A percentile compares a stretch with the other conserved stretches of the same genome.
phyloP scores from a whole-genome alignment of 2,113 vertebrate species.

The Malurus elegans region DNA sequence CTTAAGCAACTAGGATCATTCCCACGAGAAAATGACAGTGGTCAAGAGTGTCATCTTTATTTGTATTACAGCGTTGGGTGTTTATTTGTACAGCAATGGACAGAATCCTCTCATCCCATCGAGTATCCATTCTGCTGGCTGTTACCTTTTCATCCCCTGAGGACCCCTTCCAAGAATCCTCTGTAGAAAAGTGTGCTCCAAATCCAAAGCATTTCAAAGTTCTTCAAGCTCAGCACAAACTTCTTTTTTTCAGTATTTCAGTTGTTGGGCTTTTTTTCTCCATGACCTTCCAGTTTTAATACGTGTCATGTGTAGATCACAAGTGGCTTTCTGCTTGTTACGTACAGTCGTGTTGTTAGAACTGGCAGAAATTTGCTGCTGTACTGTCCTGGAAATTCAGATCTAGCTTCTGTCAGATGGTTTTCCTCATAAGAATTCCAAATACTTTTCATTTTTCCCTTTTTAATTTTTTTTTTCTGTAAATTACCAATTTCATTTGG shows the following conservation, averaged over 20 bases:
- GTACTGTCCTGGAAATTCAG: not conserved
- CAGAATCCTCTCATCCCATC: not conserved
- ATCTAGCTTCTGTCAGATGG: not conserved
- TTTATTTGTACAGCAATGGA: not conserved
- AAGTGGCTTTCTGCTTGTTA: not conserved
- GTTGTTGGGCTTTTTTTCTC: not conserved
- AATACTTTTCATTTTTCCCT: not conserved
- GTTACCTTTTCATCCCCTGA: not conserved
- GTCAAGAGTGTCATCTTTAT: not conserved
- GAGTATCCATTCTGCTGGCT: not conserved
- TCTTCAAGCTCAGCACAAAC: not conserved
- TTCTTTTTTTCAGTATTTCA: not conserved
- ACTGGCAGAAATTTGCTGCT: not conserved
- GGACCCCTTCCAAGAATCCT: not conserved
- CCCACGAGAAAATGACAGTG: not conserved
- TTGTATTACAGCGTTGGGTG: not conserved
- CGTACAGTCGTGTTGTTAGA: not conserved
- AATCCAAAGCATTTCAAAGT: not conserved
- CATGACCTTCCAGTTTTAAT: not conserved
- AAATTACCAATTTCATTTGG: not conserved
- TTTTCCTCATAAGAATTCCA: not conserved
- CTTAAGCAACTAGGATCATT: not conserved
- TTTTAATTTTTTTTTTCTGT: not conserved
- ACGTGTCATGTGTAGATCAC: not conserved
- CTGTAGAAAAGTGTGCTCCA: not conserved